Evolutionary conservation across 2,797 vertebrate genomes (phyloP).

Genomic region (Phalanger gymnotis): DNA sequence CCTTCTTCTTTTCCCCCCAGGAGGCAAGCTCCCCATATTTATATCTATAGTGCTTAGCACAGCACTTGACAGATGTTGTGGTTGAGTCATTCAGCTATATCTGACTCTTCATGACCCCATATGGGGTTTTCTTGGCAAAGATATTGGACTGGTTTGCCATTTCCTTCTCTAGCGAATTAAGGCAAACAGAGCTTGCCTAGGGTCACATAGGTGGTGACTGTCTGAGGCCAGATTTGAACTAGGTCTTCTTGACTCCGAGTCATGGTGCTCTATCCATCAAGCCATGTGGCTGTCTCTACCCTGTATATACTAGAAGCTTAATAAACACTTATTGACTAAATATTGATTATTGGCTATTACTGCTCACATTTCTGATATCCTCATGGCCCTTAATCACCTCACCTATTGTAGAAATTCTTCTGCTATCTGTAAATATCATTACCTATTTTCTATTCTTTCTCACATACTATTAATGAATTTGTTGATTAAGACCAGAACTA

Average conservation of each 20-base stretch:
- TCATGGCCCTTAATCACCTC: constrained; percentile 62
- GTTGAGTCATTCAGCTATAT: not conserved
- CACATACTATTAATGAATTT: constrained; percentile 80
- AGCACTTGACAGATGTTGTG: not conserved
- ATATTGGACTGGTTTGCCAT: not conserved
- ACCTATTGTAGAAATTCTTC: constrained; percentile 69
- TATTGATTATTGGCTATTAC: constrained; percentile 50
- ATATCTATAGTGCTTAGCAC: not conserved
- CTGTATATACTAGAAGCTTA: not conserved
- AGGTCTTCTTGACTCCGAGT: not conserved
- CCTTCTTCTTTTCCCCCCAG: not conserved
- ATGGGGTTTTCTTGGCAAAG: not conserved
- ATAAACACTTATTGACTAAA: not conserved
- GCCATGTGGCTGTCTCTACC: not conserved
- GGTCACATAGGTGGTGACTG: not conserved
- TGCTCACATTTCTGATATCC: constrained; percentile 69
- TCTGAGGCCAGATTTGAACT: not conserved
- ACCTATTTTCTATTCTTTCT: constrained; percentile 76
- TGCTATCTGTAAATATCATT: constrained; percentile 78
- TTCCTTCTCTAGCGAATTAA: not conserved
- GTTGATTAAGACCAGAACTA: constrained; percentile 80
- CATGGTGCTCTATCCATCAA: no score
- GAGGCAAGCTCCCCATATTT: not conserved
- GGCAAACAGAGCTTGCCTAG: not conserved
- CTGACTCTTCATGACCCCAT: not conserved